Base-by-base conservation (phyloP, 2,113 vertebrate species). In the Riparia riparia region DNA sequence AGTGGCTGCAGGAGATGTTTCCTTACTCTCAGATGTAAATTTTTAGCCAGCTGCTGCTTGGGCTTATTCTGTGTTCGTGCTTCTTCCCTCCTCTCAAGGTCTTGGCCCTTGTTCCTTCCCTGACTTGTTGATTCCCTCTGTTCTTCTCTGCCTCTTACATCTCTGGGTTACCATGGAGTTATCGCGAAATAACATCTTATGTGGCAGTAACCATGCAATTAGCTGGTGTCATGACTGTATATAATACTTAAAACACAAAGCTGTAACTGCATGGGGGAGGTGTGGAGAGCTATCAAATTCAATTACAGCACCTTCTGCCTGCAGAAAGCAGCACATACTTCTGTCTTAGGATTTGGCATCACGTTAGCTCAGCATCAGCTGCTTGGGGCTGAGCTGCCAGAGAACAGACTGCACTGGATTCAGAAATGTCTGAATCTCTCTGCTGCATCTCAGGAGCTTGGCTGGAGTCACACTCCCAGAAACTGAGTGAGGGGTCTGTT, bases 201-300 rank as follows among this genome's bases (percentile, higher is more conserved):
- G 91, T 91, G 97, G 93, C 79, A 83, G 90, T 96, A 92, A 94
- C 95, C 86, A 90, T 93, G 83, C 93, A 94, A 94, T 95, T 97
- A 89, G 95, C 53, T 74, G 81, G 94, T 96, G 95, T 95, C 88
- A 91, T 95, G 91, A 96, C 96, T 97, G 96, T 76, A 97, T 95
- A 96, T 97, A 97, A 97, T 97, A 95, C 96, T 96, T 97, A 96
- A 96, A 93, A 96, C 92, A 97, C 95, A 94, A 97, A 96, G 95
- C 95, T 94, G 96, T 94, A 96, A 71, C 95, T 93, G 93, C 95
- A 93, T 96, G 96, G 96, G 97, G 96, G 95, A 96, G 96, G 96
- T 96, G 90, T 93, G 91, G 88, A 97, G 94, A 96, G 91, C 94
- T 86, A 87, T 96, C 94, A 95, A 91, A 93, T 95, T 95, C 93